These are phyloP conservation scores for Frieseomelitta varia DNA, from an alignment of 1,140 invertebrate species.

Conservation along the genomic window DNA sequence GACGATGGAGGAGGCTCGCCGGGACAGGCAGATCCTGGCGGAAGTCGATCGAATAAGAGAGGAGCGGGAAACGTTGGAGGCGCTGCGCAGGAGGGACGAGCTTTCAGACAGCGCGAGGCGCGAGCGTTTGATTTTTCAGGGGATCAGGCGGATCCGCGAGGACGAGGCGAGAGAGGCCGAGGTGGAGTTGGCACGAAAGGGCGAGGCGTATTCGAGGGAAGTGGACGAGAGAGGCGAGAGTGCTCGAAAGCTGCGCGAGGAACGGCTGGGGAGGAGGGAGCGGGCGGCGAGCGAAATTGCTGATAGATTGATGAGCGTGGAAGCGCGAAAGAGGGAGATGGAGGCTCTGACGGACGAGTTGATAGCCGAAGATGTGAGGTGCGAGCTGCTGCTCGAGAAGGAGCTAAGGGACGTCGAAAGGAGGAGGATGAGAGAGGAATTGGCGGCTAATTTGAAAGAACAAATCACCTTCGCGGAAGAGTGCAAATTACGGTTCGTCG, in stretches of 20 bases:
- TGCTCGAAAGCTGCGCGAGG: background rate
- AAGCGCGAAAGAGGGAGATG: conserved; percentile 46
- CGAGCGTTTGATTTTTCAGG: conserved; percentile 57
- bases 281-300: conserved; percentile 50
- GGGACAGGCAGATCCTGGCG: conserved; percentile 61
- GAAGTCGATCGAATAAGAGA: conserved; percentile 66
- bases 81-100: conserved; percentile 36
- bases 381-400: conserved; percentile 51
- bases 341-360: conserved; percentile 66
- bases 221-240: conserved; percentile 45
- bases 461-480: conserved; percentile 69
- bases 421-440: conserved; percentile 50
- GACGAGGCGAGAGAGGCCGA: conserved; percentile 44
- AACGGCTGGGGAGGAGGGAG: conserved; percentile 54
- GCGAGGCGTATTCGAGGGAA: conserved; percentile 53
- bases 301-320: conserved; percentile 54
- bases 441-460: conserved; percentile 57
- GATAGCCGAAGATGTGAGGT: conserved; percentile 63
- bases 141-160: conserved; percentile 51
- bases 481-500: conserved; percentile 56
- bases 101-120: conserved; percentile 50
- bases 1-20: conserved; percentile 52
- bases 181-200: conserved; percentile 28
- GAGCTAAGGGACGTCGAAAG: conserved; percentile 40
- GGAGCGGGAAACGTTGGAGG: conserved; percentile 43